A percentile compares a stretch with the other conserved stretches of the same genome.
phyloP scores from a whole-genome alignment of 2,888 invertebrate species.

The Muschampia plurimacula region DNA sequence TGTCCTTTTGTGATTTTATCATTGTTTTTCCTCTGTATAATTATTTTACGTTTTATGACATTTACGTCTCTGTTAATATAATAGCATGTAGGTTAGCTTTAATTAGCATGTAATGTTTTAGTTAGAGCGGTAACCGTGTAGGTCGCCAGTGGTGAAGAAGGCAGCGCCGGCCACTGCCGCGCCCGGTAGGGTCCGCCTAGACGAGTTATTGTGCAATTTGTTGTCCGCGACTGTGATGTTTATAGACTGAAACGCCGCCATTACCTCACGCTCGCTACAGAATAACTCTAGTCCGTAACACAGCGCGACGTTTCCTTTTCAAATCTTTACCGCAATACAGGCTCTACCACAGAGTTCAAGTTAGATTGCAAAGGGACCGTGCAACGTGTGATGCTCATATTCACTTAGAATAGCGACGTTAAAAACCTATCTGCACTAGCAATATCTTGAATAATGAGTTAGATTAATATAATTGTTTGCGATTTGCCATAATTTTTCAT shows the following conservation, averaged over 20 bases:
- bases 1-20: slow-evolving; percentile 80
- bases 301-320: slow-evolving; percentile 62
- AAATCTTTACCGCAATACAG: slow-evolving; percentile 28
- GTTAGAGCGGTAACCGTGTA: slow-evolving; percentile 69
- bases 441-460: slow-evolving; percentile 65
- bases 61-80: slow-evolving; percentile 81
- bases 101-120: slow-evolving; percentile 73
- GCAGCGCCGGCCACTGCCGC: slow-evolving; percentile 60
- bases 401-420: slow-evolving; percentile 72
- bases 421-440: slow-evolving; percentile 57
- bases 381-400: slow-evolving; percentile 65
- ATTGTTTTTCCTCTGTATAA: slow-evolving; percentile 75
- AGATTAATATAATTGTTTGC: slow-evolving; percentile 70
- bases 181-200: slow-evolving; percentile 68
- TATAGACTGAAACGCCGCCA: slow-evolving; percentile 87
- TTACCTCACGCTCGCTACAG: slow-evolving; percentile 84
- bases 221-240: slow-evolving; percentile 89
- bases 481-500: slow-evolving; percentile 80
- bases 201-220: slow-evolving; percentile 83
- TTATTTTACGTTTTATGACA: slow-evolving; percentile 79
- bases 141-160: slow-evolving; percentile 63
- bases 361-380: slow-evolving; percentile 48
- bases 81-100: slow-evolving; percentile 80
- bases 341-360: slow-evolving; percentile 27
- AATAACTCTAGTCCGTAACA: slow-evolving; percentile 80